A percentile compares a stretch with the other conserved stretches of the same genome.
These are phyloP conservation scores for Morus bassanus DNA, from an alignment of 2,797 vertebrate species.

Conservation along the genomic window DNA sequence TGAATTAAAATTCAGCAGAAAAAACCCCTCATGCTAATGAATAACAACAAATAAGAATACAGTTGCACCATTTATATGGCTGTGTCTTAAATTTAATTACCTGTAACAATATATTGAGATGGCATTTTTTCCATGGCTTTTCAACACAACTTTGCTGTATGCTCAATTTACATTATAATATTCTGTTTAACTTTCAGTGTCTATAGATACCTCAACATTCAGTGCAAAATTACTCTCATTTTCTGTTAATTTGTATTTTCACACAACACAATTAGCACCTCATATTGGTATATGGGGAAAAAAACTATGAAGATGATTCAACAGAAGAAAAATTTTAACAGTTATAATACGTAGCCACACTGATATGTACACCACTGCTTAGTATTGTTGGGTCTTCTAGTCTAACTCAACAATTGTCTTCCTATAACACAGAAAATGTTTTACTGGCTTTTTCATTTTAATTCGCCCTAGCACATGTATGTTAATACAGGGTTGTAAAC, in stretches of 20 bases:
- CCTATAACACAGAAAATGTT: not conserved
- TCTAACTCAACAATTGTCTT: not conserved
- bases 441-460: not conserved
- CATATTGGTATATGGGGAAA: not conserved
- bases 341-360: not conserved
- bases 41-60: not conserved
- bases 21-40: not conserved
- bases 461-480: not conserved
- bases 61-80: not conserved
- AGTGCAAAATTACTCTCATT: not conserved
- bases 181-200: not conserved
- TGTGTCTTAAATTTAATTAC: not conserved
- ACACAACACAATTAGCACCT: not conserved
- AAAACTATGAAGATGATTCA: not conserved
- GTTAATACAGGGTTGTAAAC: not conserved
- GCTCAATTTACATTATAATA: not conserved
- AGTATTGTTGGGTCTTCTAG: not conserved
- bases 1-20: not conserved
- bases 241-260: not conserved
- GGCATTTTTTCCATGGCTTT: not conserved
- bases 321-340: not conserved
- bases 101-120: not conserved
- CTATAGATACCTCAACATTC: not conserved
- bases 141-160: not conserved
- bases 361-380: not conserved